A percentile compares a stretch with the other conserved stretches of the same genome.
phyloP scores from a whole-genome alignment of 2,113 vertebrate species.

The Choloepus hoffmanni region DNA sequence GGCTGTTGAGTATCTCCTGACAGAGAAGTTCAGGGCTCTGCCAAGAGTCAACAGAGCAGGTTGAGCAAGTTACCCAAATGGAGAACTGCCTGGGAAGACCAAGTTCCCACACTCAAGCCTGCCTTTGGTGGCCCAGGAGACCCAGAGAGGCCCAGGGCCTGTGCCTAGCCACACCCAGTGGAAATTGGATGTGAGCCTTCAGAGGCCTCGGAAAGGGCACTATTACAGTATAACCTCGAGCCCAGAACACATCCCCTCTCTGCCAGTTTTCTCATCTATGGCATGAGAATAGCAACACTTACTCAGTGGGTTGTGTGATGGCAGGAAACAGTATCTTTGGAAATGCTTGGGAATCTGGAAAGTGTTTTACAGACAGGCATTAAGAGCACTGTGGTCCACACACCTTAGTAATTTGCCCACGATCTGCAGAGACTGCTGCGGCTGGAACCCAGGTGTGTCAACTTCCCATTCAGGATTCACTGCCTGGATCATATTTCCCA shows the following conservation, averaged over 20 bases:
- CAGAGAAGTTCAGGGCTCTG: neutral
- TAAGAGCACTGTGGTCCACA: neutral
- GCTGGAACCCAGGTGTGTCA: neutral
- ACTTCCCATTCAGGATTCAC: neutral
- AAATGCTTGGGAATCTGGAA: neutral
- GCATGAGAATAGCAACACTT: rapidly evolving
- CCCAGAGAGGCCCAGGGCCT: neutral
- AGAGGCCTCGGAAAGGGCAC: neutral
- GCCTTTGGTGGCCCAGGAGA: neutral
- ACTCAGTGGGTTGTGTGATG: rapidly evolving
- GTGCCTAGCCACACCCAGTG: neutral
- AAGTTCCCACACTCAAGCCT: neutral
- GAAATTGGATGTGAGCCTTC: neutral
- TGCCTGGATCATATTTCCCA: neutral
- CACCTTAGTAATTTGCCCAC: neutral
- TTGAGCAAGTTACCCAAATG: neutral
- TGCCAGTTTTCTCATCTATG: neutral
- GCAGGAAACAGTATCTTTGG: neutral
- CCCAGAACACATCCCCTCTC: neutral
- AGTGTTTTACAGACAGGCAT: neutral
- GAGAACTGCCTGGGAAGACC: neutral
- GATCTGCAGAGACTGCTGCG: neutral
- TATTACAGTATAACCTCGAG: neutral
- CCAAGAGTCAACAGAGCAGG: neutral
- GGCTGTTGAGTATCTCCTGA: neutral